Evolutionary conservation across 2,888 invertebrate species (phyloP), one percentile per base, ranked within the genome.

Genomic region (Dascillus cervinus): DNA sequence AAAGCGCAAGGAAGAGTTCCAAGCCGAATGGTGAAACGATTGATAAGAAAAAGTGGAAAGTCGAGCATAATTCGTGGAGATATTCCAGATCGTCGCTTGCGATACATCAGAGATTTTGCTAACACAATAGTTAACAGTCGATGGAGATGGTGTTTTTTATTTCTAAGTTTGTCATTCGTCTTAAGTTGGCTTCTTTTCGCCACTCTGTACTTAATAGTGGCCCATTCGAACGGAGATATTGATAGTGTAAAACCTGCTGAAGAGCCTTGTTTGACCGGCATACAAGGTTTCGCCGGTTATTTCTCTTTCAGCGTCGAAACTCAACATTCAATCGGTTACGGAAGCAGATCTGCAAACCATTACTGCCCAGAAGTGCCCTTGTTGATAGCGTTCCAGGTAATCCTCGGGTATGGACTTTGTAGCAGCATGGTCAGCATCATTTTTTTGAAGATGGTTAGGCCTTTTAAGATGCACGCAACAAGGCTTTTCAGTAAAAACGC

Each of bases 241-340:
- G 71, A 52, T 13, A 31, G 74, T 0, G 72, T 73, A 23, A 73
- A 77, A n/a, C 64, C 61, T 40, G 12, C 56, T 50, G 15, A 13
- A 8, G 34, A 26, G 14, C 66, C 65, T 0, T 79, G 79, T 41
- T 69, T 78, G 15, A 67, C 66, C 3, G 79, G 79, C 0, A 76
- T 77, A 0, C 64, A 68, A 0, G 71, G 71, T 9, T 79, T 79
- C 35, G 73, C 76, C 13, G 77, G 77, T 0, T 69, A 78, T 37
- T 74, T 90, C 37, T 73, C 90, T 58, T 88, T 90, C 70, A 84
- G 87, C 22, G 78, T 91, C 37, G 91, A 92, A 62, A 89, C 88
- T 1, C 64, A 75, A 69, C 75, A 77, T 52, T 77, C 88, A 0
- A 86, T 89, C 20, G 91, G 90, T 0, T 91, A 88, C 55, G 90